These are phyloP conservation scores for Galerucella nymphaeae DNA, from an alignment of 2,888 invertebrate species.

Conservation along the genomic window DNA sequence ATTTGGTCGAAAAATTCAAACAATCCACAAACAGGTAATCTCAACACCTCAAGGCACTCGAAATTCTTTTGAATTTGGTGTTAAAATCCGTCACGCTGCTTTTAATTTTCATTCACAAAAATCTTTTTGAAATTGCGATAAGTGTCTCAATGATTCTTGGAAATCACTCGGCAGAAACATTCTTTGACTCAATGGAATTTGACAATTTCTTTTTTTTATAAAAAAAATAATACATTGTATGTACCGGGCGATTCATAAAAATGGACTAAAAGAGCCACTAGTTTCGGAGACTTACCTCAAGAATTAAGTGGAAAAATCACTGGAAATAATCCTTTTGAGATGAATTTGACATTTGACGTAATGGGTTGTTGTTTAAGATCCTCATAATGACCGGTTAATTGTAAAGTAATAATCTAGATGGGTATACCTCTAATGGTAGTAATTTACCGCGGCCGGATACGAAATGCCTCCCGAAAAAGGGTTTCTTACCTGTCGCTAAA, in stretches of 20 bases:
- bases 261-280: no score
- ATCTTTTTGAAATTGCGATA: conserved; percentile 13
- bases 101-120: conserved; percentile 20
- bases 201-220: conserved; percentile 23
- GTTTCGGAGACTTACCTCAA: no score
- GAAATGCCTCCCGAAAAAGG: no score
- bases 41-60: background rate
- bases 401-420: conserved; percentile 52
- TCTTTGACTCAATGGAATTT: background rate
- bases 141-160: background rate
- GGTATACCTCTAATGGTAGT: conserved; percentile 49
- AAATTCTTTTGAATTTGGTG: conserved; percentile 23
- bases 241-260: no score
- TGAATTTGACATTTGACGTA: no score
- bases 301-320: no score
- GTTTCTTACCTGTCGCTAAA: no score
- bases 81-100: conserved; percentile 25
- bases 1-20: background rate
- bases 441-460: conserved; percentile 45
- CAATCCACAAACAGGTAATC: background rate
- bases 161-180: background rate
- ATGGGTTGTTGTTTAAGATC: no score
- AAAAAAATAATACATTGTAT: no score
- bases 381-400: conserved; percentile 48
- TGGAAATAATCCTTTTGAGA: no score